phyloP scores from a whole-genome alignment of 2,888 invertebrate species.

The Athripsodes cinereus region DNA sequence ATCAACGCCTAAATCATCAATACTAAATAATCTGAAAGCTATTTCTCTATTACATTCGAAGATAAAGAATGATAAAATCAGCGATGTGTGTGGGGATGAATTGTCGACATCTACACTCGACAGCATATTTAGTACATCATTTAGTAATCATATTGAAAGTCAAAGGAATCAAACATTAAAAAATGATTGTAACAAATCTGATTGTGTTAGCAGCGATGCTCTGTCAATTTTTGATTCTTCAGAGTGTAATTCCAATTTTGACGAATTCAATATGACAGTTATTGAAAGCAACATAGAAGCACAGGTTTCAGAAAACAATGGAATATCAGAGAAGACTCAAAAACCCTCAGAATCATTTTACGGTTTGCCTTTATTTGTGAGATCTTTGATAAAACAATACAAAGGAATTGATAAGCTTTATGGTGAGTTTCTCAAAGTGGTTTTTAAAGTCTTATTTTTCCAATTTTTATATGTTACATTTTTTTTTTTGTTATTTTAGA shows the following conservation, averaged over 20 bases:
- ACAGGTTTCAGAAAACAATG: too few relatives aligned
- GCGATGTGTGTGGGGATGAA: slow-evolving; percentile 3
- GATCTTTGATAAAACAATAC: slow-evolving; percentile 63
- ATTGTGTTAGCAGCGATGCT: not conserved
- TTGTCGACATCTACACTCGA: slow-evolving; percentile 8
- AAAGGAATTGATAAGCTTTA: slow-evolving; percentile 78
- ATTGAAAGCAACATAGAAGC: too few relatives aligned
- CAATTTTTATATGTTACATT: too few relatives aligned
- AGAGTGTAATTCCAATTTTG: not conserved
- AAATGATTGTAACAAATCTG: not conserved
- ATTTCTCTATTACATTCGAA: too few relatives aligned
- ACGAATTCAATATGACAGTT: too few relatives aligned
- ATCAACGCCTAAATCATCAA: not conserved
- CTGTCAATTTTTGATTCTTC: not conserved
- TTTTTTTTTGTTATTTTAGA: slow-evolving; percentile 51
- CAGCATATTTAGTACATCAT: slow-evolving; percentile 2
- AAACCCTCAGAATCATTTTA: slow-evolving; percentile 51
- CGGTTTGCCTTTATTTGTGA: slow-evolving; percentile 68
- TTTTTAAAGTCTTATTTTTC: not conserved
- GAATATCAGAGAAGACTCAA: too few relatives aligned
- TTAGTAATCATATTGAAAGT: not conserved
- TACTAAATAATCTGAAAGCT: not conserved
- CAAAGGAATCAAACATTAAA: not conserved
- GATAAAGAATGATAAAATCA: too few relatives aligned
- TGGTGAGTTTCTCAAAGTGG: slow-evolving; percentile 52